Base-by-base conservation (phyloP, 2,888 invertebrate species). In the Melangyna quadrimaculata region DNA sequence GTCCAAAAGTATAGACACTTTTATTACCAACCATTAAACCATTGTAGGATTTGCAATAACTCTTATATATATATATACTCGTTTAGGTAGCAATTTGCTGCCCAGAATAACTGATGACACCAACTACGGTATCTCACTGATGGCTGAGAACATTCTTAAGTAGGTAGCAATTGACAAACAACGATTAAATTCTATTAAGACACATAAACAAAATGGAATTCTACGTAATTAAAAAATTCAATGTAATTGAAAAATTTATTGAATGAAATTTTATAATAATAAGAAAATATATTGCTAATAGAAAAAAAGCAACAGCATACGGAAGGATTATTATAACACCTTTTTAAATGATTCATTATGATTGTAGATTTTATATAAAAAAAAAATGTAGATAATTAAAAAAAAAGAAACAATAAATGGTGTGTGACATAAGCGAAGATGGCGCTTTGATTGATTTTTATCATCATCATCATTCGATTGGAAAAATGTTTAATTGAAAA, bases 91-190 rank as follows among this genome's bases (percentile, higher is more conserved):
- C 29, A 32, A 45, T 19, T 37, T 10, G n/a, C 74, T 80, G 73
- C 40, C 53, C 43, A 63, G 79, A 80, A 80, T 80, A 80, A 69
- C 55, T 78, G 78, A 78, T 78, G 78, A 78, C 48, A 73, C 59
- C 78, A 57, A 72, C 57, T 73, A 59, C 22, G 65, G 72, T 59
- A 65, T 55, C 61, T 35, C n/a, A 1, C n/a, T 61, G n/a, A n/a
- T n/a, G n/a, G n/a, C n/a, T 27, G 19, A 63, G 32, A 37, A 59
- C 59, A 73, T 73, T 69, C 61, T 17, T 8, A n/a, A n/a, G n/a
- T n/a, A n/a, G n/a, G n/a, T 10, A 65, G 29, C 35, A 32, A 80
- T 69, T 51, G 8, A 53, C 24, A n/a, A 35, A 40, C 40, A 57
- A 37, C 27, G 24, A 40, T 32, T 77, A 69, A 74, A 35, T 43